Evolutionary conservation across 1,140 invertebrate species (phyloP), one percentile per base, ranked within the genome.

Genomic region (Oncopodura yosiiana): DNA sequence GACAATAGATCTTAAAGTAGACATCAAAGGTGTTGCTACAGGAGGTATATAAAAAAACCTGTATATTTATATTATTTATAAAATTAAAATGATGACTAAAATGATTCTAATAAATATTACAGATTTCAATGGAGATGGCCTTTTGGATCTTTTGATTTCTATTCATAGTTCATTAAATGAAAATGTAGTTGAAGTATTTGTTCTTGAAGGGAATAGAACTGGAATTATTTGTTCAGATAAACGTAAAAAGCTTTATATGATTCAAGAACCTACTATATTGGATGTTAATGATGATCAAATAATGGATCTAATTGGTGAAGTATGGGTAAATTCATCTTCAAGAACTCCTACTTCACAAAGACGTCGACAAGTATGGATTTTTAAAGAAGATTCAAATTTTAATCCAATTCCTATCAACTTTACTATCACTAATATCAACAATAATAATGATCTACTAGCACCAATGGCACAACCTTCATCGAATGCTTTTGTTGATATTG

Each of bases 251-350:
- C 2, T 53, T n/a, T n/a, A n/a, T n/a, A n/a, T 55, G 26, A 12
- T n/a, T n/a, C n/a, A n/a, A n/a, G 87, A 94, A 65, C 90, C 90
- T 27, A 71, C 93, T 54, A 81, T 88, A 0, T 73, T 94, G 41
- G 91, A 94, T 70, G 88, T 83, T 59, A 86, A 95, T 74, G 81
- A 81, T 46, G 87, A 96, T 69, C 91, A 93, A 86, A 87, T 92
- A 42, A 81, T 92, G 49, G 93, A 96, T 73, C 69, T 96, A 8
- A 87, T 93, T 74, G 89, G 86, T 0, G 69, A 86, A 30, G 65
- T 49, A n/a, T n/a, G n/a, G n/a, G n/a, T n/a, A n/a, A n/a, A n/a
- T n/a, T n/a, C n/a, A n/a, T n/a, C n/a, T n/a, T n/a, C n/a, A n/a
- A n/a, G n/a, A n/a, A n/a, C n/a, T n/a, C n/a, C n/a, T n/a, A n/a